phyloP scores from a whole-genome alignment of 1,140 invertebrate species.

The Euura saliciscinereae region DNA sequence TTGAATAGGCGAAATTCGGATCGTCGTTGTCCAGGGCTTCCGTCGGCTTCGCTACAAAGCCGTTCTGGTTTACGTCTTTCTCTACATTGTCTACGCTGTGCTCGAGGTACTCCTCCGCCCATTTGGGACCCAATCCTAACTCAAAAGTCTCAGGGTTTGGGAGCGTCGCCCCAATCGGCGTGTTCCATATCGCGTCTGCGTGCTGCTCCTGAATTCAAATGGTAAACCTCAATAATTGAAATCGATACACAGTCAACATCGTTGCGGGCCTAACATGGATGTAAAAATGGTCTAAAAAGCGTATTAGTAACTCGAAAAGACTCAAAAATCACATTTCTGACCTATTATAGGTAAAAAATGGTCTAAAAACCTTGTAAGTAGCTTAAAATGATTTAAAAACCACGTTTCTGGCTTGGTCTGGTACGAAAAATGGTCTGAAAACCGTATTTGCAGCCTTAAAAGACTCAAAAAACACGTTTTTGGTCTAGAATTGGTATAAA shows the following conservation, averaged over 20 bases:
- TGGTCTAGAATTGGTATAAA: too few relatives aligned
- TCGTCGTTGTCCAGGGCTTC: slow-evolving; percentile 67
- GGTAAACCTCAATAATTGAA: neutral
- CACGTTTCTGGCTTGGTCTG: too few relatives aligned
- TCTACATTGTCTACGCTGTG: slow-evolving; percentile 50
- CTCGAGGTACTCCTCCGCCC: slow-evolving; percentile 68
- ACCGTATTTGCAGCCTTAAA: too few relatives aligned
- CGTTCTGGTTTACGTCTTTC: slow-evolving; percentile 36
- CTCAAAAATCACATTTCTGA: too few relatives aligned
- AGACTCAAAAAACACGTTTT: too few relatives aligned
- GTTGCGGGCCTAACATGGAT: neutral
- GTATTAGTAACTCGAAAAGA: too few relatives aligned
- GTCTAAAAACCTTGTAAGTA: too few relatives aligned
- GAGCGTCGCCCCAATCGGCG: slow-evolving; percentile 19
- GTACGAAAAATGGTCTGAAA: too few relatives aligned
- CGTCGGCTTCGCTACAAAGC: slow-evolving; percentile 63
- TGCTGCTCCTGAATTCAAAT: slow-evolving; percentile 42
- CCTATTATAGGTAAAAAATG: too few relatives aligned
- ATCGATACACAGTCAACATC: neutral
- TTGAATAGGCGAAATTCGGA: slow-evolving; percentile 73
- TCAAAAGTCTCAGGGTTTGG: slow-evolving; percentile 46
- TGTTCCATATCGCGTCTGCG: slow-evolving; percentile 54
- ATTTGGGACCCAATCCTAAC: slow-evolving; percentile 60
- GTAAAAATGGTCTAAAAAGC: too few relatives aligned
- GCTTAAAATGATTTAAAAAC: too few relatives aligned